Evolutionary conservation across 2,888 invertebrate species (phyloP).

Genomic region (Calameuta idolon): DNA sequence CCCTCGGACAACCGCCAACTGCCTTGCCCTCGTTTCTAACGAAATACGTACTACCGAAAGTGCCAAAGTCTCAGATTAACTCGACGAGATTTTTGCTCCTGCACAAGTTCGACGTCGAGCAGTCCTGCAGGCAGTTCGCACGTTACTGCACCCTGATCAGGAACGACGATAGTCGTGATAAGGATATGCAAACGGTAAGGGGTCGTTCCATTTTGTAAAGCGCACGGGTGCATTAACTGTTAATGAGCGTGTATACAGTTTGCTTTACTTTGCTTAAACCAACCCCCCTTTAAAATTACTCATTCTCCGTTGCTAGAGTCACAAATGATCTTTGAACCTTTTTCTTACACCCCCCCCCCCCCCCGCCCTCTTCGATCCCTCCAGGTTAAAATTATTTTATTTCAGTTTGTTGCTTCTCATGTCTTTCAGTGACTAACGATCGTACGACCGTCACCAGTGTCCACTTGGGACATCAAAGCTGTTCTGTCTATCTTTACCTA

Average conservation of each 20-base stretch:
- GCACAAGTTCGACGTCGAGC: conserved; percentile 55
- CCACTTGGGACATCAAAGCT: not conserved
- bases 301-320: not conserved
- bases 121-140: conserved; percentile 53
- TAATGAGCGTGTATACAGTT: not conserved
- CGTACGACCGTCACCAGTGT: not conserved
- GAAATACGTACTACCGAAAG: conserved; percentile 57
- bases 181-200: not conserved
- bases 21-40: conserved; percentile 47
- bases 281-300: not conserved
- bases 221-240: not conserved
- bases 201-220: not conserved
- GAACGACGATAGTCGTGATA: not conserved
- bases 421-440: not conserved
- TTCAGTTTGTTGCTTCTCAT: not conserved
- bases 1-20: conserved; percentile 49
- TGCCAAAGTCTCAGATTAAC: conserved; percentile 50
- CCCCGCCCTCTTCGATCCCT: no score
- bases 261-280: not conserved
- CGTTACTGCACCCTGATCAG: conserved; percentile 39
- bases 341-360: no score
- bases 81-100: conserved; percentile 49
- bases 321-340: not conserved
- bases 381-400: not conserved
- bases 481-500: not conserved